Evolutionary conservation across 1,140 invertebrate species (phyloP), one percentile per base, ranked within the genome.

Genomic region (Stenopsyche tienmushanensis): DNA sequence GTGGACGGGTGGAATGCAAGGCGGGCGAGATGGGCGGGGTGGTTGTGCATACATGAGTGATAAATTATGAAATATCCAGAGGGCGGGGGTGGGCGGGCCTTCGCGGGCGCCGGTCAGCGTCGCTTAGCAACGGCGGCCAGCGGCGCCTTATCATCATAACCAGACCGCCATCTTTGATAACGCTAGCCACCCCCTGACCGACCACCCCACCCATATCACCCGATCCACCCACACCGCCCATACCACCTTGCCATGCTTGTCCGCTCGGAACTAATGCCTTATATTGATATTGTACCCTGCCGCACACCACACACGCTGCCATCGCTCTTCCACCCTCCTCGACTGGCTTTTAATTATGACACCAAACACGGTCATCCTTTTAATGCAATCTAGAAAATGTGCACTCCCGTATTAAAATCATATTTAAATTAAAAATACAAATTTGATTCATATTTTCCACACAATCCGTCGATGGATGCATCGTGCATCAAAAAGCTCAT

Each of bases 101-200:
- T 15, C 44, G n/a, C 47, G 29, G 49, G 45, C 77, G 77, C 77
- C 76, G 75, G 78, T 75, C 72, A 75, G 74, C 60, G 69, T 75
- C 75, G 77, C 76, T 75, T 80, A 75, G 76, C 78, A 65, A 69
- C 69, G 78, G 76, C 75, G 78, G 76, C 73, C 69, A 64, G 70
- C 73, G 74, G 73, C 74, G 73, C 76, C 78, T 79, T 75, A 77
- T 80, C 78, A 79, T 80, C 78, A 80, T 79, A 80, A 80, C 78
- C 76, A 79, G 75, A 79, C 73, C 73, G 76, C 77, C 75, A 78
- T 77, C 76, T 78, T 78, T 75, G 73, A 76, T 78, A 73, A 70
- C 60, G n/a, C n/a, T n/a, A 47, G 44, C 18, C 60, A 53, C 65
- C 53, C 57, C 9, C 52, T 10, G 60, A 20, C 20, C 8, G 42